Conservation (phyloP, 2,113 vertebrate species). For the Morone chrysops region DNA sequence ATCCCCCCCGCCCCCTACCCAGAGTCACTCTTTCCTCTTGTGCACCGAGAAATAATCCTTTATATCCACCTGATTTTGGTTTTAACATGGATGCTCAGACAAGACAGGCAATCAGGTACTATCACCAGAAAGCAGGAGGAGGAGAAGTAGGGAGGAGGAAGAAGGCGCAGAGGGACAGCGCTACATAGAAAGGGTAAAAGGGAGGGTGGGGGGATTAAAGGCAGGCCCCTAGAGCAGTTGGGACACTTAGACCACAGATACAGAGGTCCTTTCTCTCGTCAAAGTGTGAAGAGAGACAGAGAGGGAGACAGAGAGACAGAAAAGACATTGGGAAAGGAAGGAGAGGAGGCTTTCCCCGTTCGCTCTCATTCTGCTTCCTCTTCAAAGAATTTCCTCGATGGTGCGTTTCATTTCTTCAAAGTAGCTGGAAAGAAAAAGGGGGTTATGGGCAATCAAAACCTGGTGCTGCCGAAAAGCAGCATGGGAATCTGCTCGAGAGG, state of each 20-base stretch:
- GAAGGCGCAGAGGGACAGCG: constrained; percentile 46
- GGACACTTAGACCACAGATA: constrained; percentile 81
- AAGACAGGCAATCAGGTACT: constrained; percentile 99
- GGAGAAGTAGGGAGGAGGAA: constrained; percentile 56
- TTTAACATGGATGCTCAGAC: constrained; percentile 90
- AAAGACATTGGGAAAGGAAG: constrained; percentile 18
- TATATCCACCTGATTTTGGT: constrained; percentile 46
- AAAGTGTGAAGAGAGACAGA: constrained; percentile 54
- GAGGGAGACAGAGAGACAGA: constrained; percentile 42
- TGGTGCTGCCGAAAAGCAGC: constrained; percentile 14
- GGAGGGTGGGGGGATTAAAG: constrained; percentile 59
- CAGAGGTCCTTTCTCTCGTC: constrained; percentile 56
- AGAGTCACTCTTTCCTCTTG: constrained; percentile 44
- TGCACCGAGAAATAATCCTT: constrained; percentile 41
- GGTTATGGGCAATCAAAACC: constrained; percentile 60
- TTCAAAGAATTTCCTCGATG: constrained; percentile 47
- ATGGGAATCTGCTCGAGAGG: background rate
- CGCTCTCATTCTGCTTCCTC: constrained; percentile 43
- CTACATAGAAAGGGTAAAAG: constrained; percentile 36
- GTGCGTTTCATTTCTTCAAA: constrained; percentile 46
- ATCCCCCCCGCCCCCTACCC: constrained; percentile 15
- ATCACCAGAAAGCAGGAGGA: constrained; percentile 93
- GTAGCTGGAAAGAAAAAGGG: constrained; percentile 79
- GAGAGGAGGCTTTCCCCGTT: constrained; percentile 42
- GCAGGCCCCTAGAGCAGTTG: constrained; percentile 68